These are phyloP conservation scores for Baccha elongata DNA, from an alignment of 2,888 invertebrate genomes.

Conservation along the genomic window DNA sequence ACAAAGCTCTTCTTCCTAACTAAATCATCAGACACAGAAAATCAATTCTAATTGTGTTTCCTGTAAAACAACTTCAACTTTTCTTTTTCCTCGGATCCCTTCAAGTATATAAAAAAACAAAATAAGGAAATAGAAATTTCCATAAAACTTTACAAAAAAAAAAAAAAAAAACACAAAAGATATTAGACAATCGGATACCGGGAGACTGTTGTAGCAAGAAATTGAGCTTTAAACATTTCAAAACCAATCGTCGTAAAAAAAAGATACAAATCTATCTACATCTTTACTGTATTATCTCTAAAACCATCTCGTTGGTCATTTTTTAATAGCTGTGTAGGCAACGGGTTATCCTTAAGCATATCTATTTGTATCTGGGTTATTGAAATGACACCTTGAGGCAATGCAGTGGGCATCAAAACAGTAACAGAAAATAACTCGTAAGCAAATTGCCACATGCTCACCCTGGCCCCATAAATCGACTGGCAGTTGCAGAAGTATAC, in stretches of 20 bases:
- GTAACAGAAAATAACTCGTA: constrained; percentile 52
- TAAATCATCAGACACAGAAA: not conserved
- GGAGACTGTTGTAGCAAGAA: not conserved
- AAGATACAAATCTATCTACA: not conserved
- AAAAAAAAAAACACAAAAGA: not conserved
- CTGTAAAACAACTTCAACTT: not conserved
- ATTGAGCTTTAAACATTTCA: constrained; percentile 1
- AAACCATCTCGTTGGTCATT: constrained; percentile 28
- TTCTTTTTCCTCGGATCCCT: not conserved
- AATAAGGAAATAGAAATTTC: not conserved
- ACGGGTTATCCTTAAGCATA: not conserved
- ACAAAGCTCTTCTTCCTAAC: no score
- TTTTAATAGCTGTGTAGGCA: not conserved
- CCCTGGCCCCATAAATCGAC: constrained; percentile 48
- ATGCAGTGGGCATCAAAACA: constrained; percentile 31
- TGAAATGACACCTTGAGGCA: constrained; percentile 56
- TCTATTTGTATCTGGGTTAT: constrained; percentile 35
- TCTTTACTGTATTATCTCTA: constrained; percentile 22
- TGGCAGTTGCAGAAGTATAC: constrained; percentile 2
- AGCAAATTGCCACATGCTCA: constrained; percentile 61
- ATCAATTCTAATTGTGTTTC: not conserved
- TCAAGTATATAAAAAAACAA: not conserved
- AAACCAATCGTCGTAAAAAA: constrained; percentile 1
- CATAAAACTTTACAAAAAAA: not conserved
- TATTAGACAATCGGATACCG: not conserved